Conservation (phyloP, 2,797 vertebrate genomes). For the Sparidentex hasta region DNA sequence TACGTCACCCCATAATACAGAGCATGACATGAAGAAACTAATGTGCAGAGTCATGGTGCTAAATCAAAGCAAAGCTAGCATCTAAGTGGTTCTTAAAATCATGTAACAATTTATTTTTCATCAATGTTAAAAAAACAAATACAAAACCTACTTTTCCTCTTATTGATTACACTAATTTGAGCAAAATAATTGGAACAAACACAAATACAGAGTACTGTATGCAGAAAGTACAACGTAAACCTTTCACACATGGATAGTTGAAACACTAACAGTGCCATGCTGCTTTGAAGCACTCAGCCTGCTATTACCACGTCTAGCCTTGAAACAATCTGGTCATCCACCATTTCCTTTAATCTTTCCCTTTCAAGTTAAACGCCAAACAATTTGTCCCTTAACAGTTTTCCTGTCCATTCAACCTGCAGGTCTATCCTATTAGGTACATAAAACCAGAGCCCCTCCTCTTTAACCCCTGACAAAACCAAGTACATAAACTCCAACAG, state of each 20-base stretch:
- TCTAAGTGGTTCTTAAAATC: too few relatives aligned
- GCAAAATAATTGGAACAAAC: background rate
- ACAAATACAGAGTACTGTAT: background rate
- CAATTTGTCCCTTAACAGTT: conserved; percentile 67
- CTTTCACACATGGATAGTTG: background rate
- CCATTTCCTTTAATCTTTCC: conserved; percentile 56
- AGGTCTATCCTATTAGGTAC: conserved; percentile 49
- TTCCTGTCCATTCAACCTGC: conserved; percentile 69
- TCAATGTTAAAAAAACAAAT: too few relatives aligned
- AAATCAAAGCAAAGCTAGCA: too few relatives aligned
- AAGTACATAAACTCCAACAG: conserved; percentile 69
- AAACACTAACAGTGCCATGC: background rate
- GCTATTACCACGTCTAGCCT: conserved; percentile 46
- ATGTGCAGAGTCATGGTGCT: too few relatives aligned
- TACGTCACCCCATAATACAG: too few relatives aligned
- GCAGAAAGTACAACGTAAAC: background rate
- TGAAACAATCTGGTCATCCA: conserved; percentile 53
- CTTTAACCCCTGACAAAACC: conserved; percentile 57
- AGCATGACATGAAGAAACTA: background rate
- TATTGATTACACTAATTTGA: background rate
- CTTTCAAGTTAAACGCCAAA: conserved; percentile 60
- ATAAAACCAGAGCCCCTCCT: conserved; percentile 63
- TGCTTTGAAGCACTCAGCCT: conserved; percentile 2
- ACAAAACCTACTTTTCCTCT: background rate
- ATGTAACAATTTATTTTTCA: too few relatives aligned